These are phyloP conservation scores for Deroplatys truncata DNA, from an alignment of 2,888 invertebrate genomes.

Conservation along the genomic window DNA sequence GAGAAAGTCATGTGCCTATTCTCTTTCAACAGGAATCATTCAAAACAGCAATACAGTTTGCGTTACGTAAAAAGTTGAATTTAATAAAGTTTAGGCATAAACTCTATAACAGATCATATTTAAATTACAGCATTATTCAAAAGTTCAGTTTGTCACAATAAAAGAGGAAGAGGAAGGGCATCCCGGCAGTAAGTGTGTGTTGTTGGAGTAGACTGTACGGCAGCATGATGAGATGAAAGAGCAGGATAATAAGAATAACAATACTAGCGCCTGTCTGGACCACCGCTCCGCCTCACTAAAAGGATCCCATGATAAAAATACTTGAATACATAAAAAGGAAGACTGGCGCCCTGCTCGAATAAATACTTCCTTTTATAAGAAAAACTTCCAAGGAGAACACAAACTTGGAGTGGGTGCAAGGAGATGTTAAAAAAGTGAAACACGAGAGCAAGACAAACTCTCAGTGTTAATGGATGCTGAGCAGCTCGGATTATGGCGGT, in stretches of 20 bases:
- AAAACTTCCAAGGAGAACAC: background rate
- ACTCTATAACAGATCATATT: no score
- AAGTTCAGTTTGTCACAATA: background rate
- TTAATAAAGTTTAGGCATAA: no score
- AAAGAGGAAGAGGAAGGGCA: background rate
- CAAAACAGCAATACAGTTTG: no score
- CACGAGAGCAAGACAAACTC: background rate
- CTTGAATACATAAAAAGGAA: background rate
- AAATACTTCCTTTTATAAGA: background rate
- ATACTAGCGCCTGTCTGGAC: background rate
- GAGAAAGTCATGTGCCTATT: no score
- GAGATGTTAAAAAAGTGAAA: background rate
- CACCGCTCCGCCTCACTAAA: background rate
- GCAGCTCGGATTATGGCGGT: background rate
- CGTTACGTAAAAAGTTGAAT: no score
- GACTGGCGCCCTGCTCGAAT: background rate
- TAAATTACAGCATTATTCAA: background rate
- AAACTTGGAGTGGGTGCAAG: background rate
- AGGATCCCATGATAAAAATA: background rate
- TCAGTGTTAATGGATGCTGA: background rate
- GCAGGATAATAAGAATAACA: background rate
- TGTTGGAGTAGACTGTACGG: background rate
- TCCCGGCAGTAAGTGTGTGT: no score
- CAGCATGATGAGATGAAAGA: background rate
- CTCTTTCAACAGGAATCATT: no score